Base-by-base conservation (phyloP, 2,797 vertebrate genomes). In the Psittacula derbiana region DNA sequence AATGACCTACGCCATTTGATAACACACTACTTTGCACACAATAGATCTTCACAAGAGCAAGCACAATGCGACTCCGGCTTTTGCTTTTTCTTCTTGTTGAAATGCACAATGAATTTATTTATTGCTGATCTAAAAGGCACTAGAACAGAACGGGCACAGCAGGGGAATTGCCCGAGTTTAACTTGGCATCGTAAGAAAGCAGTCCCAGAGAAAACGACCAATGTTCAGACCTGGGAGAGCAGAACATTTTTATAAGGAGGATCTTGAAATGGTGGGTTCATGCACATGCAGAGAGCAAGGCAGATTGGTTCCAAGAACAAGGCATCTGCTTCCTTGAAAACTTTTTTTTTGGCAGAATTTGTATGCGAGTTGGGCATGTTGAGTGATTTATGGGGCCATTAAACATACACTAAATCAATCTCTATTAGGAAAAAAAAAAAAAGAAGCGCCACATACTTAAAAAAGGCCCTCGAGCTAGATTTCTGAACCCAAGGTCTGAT, bases 341-440 rank as follows among this genome's bases (percentile, higher is more conserved):
- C 50, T 84, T 78, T 72, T 66, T 75, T 80, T 81, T 67, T 94
- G 94, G 96, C 93, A 94, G 95, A 90, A 93, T 96, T 95, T 90
- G 85, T 96, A 96, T 95, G 96, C 2, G 52, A 95, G 87, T 65
- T 93, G 92, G 95, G 91, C 85, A 96, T 93, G 93, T 80, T 95
- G 96, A 97, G 95, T 96, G 97, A 97, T 97, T 97, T 97, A 97
- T 94, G 89, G 89, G 93, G 67, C 96, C 87, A 80, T 97, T 97
- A 97, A 97, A 96, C 92, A 95, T 95, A 95, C 94, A 93, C 95
- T 97, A 96, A 97, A 97, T 98, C 96, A 97, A 97, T 95, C 95
- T 96, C 94, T 91, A 97, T 97, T 96, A 94, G 84, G 76, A 16
- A 8, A 62, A 58, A 52, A 92, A 58, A 52, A 84, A 72, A 79